phyloP scores from a whole-genome alignment of 2,888 invertebrate species.

The Yponomeuta cagnagella region DNA sequence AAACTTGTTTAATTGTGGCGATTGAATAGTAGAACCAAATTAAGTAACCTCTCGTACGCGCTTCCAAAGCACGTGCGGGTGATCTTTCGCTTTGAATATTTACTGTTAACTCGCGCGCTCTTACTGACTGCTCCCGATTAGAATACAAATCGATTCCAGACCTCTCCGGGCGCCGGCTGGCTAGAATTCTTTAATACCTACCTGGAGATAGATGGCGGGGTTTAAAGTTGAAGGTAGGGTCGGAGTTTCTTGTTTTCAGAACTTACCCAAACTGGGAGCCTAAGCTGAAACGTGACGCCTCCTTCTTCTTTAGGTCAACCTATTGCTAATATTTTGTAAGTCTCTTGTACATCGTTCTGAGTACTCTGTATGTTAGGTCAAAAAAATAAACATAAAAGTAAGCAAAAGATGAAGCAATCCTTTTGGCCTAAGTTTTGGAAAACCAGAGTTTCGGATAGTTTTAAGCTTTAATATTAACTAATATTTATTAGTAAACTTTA shows the following conservation, averaged over 20 bases:
- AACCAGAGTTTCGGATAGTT: too few relatives aligned
- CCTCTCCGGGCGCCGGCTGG: not conserved
- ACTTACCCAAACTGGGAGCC: not conserved
- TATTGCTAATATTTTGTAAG: too few relatives aligned
- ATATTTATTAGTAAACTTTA: too few relatives aligned
- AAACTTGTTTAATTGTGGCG: too few relatives aligned
- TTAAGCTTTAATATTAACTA: too few relatives aligned
- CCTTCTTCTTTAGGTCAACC: too few relatives aligned
- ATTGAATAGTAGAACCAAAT: conserved; percentile 30
- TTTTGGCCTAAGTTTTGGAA: too few relatives aligned
- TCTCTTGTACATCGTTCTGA: too few relatives aligned
- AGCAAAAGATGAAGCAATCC: too few relatives aligned
- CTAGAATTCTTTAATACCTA: conserved; percentile 2
- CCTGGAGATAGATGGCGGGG: conserved; percentile 1
- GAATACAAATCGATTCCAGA: conserved; percentile 12
- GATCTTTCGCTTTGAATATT: conserved; percentile 45
- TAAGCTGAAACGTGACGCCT: too few relatives aligned
- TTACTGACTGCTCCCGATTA: conserved; percentile 14
- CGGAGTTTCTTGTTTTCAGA: not conserved
- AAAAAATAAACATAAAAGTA: too few relatives aligned
- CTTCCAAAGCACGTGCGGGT: conserved; percentile 45
- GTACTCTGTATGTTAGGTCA: too few relatives aligned
- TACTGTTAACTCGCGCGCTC: conserved; percentile 35
- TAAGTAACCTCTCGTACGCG: conserved; percentile 49
- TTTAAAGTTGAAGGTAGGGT: not conserved